phyloP scores from a whole-genome alignment of 2,797 vertebrate genomes.

The Megaceryle alcyon region DNA sequence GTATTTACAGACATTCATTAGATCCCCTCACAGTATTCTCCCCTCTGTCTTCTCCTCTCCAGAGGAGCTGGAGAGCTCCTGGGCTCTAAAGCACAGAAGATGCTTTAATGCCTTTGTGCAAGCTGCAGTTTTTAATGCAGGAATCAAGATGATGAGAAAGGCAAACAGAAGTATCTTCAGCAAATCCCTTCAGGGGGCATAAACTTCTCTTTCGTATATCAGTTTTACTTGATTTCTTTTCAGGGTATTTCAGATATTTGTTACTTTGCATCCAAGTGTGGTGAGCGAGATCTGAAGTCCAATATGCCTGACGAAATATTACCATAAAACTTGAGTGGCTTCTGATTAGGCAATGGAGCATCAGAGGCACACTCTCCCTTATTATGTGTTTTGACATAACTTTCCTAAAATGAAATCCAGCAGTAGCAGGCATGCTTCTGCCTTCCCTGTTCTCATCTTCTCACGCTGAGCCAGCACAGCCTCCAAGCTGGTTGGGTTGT shows the following conservation, averaged over 20 bases:
- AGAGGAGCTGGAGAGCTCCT: too few relatives aligned
- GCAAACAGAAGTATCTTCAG: neutral
- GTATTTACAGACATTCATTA: too few relatives aligned
- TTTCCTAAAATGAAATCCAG: neutral
- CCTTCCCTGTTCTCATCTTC: neutral
- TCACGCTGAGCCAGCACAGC: neutral
- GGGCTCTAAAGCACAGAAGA: neutral
- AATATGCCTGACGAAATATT: neutral
- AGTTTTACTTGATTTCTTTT: neutral
- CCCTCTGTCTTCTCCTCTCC: too few relatives aligned
- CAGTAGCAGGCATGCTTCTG: neutral
- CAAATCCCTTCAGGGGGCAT: neutral
- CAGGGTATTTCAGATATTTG: neutral
- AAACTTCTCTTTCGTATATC: neutral
- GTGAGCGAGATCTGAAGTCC: neutral
- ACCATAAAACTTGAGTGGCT: constrained; percentile 2
- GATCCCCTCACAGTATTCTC: too few relatives aligned
- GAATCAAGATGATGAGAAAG: neutral
- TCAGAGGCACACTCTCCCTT: neutral
- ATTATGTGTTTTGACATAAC: neutral
- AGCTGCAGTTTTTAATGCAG: neutral
- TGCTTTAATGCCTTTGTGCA: neutral
- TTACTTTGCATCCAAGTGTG: neutral
- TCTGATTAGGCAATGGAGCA: neutral
- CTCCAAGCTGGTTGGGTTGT: neutral